phyloP scores from a whole-genome alignment of 2,888 invertebrate species.

The Lomographa bimaculata region DNA sequence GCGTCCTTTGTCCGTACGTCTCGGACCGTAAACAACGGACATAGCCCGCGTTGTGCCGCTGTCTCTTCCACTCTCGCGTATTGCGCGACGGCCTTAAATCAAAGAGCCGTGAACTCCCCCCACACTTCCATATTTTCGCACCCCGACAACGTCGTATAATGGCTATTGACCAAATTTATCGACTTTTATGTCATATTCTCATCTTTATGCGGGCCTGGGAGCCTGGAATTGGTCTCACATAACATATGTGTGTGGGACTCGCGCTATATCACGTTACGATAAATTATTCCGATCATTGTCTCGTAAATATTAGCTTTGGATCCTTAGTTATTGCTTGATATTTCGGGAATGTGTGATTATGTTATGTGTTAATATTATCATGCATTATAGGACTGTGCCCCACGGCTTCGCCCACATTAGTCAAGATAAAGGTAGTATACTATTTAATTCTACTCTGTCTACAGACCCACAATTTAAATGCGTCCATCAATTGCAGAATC shows the following conservation, averaged over 20 bases:
- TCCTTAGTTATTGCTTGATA: conserved; percentile 42
- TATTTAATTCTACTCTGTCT: too few species aligned
- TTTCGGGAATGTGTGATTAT: conserved; percentile 21
- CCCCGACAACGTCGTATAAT: conserved; percentile 78
- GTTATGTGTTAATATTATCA: conserved; percentile 18
- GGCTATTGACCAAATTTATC: conserved; percentile 81
- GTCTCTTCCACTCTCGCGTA: conserved; percentile 35
- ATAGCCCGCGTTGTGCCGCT: conserved; percentile 15
- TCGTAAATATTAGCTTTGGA: conserved; percentile 44
- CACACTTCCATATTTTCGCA: conserved; percentile 78
- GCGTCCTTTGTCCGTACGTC: conserved; percentile 29
- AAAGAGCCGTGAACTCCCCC: conserved; percentile 71
- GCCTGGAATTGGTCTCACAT: conserved; percentile 59
- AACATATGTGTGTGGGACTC: conserved; percentile 53
- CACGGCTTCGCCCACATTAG: too few species aligned
- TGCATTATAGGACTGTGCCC: too few species aligned
- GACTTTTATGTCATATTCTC: conserved; percentile 78
- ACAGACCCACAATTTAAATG: too few species aligned
- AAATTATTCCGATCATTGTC: conserved; percentile 55
- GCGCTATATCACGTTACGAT: conserved; percentile 47
- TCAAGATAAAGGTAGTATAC: too few species aligned
- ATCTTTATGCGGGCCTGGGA: conserved; percentile 68
- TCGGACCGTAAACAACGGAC: conserved; percentile 32
- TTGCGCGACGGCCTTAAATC: conserved; percentile 63
- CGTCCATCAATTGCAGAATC: too few species aligned